Percentiles rank a stretch among this genome's conserved stretches.
These are phyloP conservation scores for Manis javanica DNA, from an alignment of 2,797 vertebrate genomes.

Conservation along the genomic window DNA sequence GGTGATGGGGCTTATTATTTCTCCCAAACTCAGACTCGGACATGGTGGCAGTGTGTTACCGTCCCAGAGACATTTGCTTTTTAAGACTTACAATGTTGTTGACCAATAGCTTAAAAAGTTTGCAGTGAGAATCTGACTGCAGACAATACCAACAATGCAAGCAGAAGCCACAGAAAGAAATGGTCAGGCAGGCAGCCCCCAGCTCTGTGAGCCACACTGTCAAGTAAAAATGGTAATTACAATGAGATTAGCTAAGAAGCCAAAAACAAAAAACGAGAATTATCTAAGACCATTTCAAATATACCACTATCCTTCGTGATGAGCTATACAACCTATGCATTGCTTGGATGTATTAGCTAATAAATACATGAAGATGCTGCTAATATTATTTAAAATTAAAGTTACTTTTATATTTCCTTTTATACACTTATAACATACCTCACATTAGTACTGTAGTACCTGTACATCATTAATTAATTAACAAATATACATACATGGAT, in stretches of 20 bases:
- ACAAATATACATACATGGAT: neutral
- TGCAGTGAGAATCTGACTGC: neutral
- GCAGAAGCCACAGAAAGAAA: neutral
- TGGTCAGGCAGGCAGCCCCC: neutral
- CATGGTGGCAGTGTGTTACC: neutral
- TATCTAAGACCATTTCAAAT: neutral
- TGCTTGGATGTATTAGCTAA: neutral
- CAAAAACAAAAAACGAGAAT: neutral
- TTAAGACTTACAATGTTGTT: neutral
- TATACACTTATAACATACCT: neutral
- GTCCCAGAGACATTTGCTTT: neutral
- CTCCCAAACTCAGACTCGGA: neutral
- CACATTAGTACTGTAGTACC: neutral
- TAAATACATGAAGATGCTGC: constrained; percentile 5
- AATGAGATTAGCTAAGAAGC: neutral
- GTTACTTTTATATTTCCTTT: neutral
- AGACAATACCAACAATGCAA: neutral
- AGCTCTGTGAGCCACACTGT: neutral
- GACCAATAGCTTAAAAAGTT: neutral
- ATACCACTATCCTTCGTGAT: neutral
- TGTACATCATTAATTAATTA: neutral
- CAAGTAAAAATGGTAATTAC: neutral
- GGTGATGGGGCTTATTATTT: neutral
- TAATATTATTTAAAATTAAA: neutral
- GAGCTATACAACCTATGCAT: neutral